These are phyloP conservation scores for Hipparchia sbordonii DNA, from an alignment of 2,888 invertebrate species.

Conservation along the genomic window DNA sequence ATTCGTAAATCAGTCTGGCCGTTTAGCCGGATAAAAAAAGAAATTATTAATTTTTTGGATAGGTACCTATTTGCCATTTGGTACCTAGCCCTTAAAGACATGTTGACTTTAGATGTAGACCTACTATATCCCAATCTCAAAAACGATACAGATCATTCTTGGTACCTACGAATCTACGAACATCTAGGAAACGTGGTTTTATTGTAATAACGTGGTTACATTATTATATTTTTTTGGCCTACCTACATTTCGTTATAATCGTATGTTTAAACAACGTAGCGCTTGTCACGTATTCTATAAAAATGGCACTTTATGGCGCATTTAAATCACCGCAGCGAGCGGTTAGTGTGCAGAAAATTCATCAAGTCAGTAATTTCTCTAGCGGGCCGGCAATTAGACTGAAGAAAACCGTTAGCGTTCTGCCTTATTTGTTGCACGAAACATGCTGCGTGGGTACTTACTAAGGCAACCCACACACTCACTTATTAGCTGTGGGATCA, in stretches of 20 bases:
- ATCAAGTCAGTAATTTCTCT: conserved; percentile 17
- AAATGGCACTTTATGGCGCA: conserved; percentile 26
- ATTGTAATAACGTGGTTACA: too few relatives aligned
- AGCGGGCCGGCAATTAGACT: conserved; percentile 60
- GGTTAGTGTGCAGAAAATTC: conserved; percentile 27
- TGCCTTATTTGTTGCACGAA: conserved; percentile 63
- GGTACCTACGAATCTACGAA: too few relatives aligned
- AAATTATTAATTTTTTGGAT: too few relatives aligned
- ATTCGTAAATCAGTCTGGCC: too few relatives aligned
- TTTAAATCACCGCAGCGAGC: conserved; percentile 26
- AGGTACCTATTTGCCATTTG: too few relatives aligned
- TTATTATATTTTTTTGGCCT: neutral
- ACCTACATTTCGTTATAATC: neutral
- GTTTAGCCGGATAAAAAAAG: too few relatives aligned
- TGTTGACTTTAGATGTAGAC: too few relatives aligned
- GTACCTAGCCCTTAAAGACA: too few relatives aligned
- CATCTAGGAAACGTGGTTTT: too few relatives aligned
- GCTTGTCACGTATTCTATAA: conserved; percentile 23
- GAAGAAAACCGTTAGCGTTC: conserved; percentile 65
- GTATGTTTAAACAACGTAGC: conserved; percentile 12
- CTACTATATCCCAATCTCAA: too few relatives aligned
- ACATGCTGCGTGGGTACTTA: conserved; percentile 2
- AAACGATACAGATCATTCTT: too few relatives aligned
- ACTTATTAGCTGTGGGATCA: neutral
- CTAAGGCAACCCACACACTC: neutral